Base-by-base conservation (phyloP, 2,888 invertebrate genomes). In the Atethmia centrago region DNA sequence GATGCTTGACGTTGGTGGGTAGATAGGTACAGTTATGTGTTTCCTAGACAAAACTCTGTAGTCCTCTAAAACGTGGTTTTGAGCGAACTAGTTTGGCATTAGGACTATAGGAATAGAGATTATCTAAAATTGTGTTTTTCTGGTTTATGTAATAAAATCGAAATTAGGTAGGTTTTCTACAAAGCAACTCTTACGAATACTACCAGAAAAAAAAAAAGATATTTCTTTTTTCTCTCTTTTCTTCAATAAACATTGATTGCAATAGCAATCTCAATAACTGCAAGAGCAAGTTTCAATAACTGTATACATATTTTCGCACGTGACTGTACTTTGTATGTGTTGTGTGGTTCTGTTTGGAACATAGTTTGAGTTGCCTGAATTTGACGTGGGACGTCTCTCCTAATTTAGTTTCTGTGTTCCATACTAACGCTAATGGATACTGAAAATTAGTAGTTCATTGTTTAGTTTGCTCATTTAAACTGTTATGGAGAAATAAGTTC, bases 321-420 rank as follows among this genome's bases (percentile, higher is more conserved):
- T 31, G 28, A 63, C 21, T 53, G 66, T 63, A 71, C 56, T 36
- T 66, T 62, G 25, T 36, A 53, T 16, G 19, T 51, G 19, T 36
- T 40, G 25, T 59, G 42, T 77, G 14, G n/a, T 16, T 53, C 9
- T 53, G 0, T 19, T 21, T 40, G 28, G 62, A 53, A 63, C 56
- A 42, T 49, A 59, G 53, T 53, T 63, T 28, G 31, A 49, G n/a
- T 51, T 72, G 58, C 25, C 58, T 59, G 58, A 58, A 59, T 74
- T 64, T 42, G 56, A 74, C 55, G 28, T 42, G 25, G 40, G 21
- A 47, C 51, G 56, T 53, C 63, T 63, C n/a, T 45, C 9, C 71
- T 77, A 77, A 71, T 71, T 71, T 76, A 53, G 71, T 63, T 76
- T 77, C 77, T 58, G 51, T 59, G 59, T 31, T 71, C 53, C 58